Base-by-base conservation (phyloP, 92 coral and sea anemone species). In the Palythoa grandis region DNA sequence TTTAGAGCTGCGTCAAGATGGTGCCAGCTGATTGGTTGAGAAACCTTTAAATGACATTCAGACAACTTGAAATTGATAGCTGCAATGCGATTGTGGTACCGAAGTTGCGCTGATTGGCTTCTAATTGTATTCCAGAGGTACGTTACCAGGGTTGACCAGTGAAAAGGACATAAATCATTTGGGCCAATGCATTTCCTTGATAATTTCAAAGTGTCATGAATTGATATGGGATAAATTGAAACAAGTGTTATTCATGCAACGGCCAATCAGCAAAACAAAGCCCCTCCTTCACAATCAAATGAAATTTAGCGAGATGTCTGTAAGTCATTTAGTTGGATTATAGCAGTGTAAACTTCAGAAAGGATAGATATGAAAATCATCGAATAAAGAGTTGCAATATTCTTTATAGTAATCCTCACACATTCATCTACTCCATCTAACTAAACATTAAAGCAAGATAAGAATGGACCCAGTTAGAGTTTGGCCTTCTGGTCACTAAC, bases 1-100 rank as follows among this genome's bases (percentile, higher is more conserved):
- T 72, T 15, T 61, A 84, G 91, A 70, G 72, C 86, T 87, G 88
- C 95, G 95, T 95, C 94, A 91, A 58, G 23, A 38, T 35, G 80
- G 69, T 50, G 86, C 39, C 63, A 83, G 71, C 92, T 91, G 91
- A 96, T 96, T 96, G 99, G 99, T 78, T 86, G 82, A 78, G 35
- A 65, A 71, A 76, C 82, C 66, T 56, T 82, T 72, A 87, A 89
- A 72, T 93, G 98, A 95, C 98, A 96, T 84, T 91, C 78, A 66
- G 61, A 63, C 86, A 82, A 79, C 89, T 76, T 87, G 86, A 88
- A 86, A 89, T 88, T 92, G 92, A 92, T 95, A 93, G 92, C 89
- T 91, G 73, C 88, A 80, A 93, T 77, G 90, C 88, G 84, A 83
- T 88, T 84, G 86, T 82, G 88, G 52, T 43, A 15, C 11, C 39